Conservation (phyloP, 2,797 vertebrate species). For the Graptemys geographica region DNA sequence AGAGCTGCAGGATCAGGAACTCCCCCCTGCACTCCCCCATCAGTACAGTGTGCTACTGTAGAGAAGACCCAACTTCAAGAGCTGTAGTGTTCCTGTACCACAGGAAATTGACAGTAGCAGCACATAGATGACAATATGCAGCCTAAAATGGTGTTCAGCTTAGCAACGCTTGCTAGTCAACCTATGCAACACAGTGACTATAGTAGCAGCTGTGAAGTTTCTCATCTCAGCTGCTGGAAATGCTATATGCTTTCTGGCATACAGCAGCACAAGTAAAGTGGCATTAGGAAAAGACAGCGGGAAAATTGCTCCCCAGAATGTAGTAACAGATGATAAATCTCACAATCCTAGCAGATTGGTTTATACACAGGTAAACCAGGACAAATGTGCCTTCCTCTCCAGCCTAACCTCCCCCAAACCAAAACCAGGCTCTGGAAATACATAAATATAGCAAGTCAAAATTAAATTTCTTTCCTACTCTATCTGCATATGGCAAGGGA, state of each 20-base stretch:
- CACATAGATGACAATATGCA: background rate
- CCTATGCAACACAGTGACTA: conserved; percentile 2
- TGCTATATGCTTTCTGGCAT: conserved; percentile 35
- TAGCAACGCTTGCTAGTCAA: background rate
- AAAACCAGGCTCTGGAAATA: background rate
- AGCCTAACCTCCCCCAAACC: background rate
- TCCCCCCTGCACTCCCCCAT: background rate
- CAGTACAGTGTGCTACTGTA: accelerated
- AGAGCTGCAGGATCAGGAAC: background rate
- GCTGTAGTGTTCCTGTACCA: background rate
- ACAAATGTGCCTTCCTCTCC: conserved; percentile 2
- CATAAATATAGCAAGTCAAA: background rate
- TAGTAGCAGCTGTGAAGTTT: conserved; percentile 42
- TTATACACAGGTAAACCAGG: background rate
- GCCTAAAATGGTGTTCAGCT: background rate
- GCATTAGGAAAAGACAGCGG: background rate
- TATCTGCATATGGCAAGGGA: background rate
- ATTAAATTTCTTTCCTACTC: background rate
- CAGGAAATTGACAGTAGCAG: background rate
- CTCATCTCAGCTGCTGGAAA: conserved; percentile 13
- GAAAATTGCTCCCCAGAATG: conserved; percentile 24
- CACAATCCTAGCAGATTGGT: background rate
- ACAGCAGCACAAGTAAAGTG: conserved; percentile 22
- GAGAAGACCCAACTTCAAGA: background rate
- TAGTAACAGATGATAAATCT: background rate